Evolutionary conservation across 92 coral and sea anemone species (phyloP).

Genomic region (Porites evermanni): DNA sequence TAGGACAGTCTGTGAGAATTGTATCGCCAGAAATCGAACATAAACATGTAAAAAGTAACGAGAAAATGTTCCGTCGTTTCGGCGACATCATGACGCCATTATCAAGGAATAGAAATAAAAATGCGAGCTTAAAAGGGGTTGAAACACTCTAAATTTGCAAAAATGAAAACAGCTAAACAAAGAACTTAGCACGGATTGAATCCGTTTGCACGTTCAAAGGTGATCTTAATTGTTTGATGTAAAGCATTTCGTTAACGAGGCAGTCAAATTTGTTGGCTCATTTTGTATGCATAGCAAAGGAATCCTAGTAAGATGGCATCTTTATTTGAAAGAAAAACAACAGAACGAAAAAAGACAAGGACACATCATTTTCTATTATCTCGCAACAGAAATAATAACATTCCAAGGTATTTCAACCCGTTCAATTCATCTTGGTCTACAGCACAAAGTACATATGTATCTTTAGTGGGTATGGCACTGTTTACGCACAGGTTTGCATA

Average conservation of each 20-base stretch:
- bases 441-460: background rate
- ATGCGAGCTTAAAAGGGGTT: no score
- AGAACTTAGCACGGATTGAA: no score
- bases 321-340: background rate
- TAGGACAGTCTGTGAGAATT: background rate
- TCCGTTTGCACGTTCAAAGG: no score
- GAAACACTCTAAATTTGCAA: no score
- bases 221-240: background rate
- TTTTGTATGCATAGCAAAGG: background rate
- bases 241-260: background rate
- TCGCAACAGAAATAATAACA: background rate
- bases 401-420: background rate
- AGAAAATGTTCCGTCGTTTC: background rate
- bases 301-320: background rate
- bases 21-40: constrained; percentile 4
- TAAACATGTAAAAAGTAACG: no score
- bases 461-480: background rate
- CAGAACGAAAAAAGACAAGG: background rate
- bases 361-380: background rate
- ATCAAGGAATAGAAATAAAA: no score
- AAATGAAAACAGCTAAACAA: no score
- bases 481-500: constrained; percentile 6
- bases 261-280: no score
- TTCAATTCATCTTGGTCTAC: background rate
- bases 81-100: no score